Evolutionary conservation across 2,888 invertebrate species (phyloP).

Genomic region (Plutella xylostella): DNA sequence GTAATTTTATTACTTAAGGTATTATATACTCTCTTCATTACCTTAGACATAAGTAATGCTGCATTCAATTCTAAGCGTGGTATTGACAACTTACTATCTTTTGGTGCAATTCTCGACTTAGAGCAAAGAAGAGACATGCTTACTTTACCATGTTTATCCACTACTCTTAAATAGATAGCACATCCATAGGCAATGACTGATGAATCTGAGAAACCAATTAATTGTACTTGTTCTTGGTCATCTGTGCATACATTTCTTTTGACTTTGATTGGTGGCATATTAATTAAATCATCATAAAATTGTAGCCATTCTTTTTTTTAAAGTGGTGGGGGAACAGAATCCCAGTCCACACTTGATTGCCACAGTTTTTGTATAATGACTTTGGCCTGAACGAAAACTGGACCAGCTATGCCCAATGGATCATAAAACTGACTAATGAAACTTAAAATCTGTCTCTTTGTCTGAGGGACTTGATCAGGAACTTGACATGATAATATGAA

Average conservation of each 20-base stretch:
- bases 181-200: conserved; percentile 15
- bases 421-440: conserved; percentile 4
- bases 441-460: conserved; percentile 2
- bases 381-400: not conserved
- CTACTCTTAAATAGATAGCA: conserved; percentile 15
- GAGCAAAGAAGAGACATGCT: not conserved
- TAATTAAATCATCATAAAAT: conserved; percentile 10
- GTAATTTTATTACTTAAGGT: conserved; percentile 9
- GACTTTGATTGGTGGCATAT: conserved; percentile 11
- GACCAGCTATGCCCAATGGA: conserved; percentile 1
- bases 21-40: conserved; percentile 10
- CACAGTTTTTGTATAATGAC: not conserved
- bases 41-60: conserved; percentile 14
- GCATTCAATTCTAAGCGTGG: conserved; percentile 17
- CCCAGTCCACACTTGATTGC: not conserved
- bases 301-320: conserved; percentile 8
- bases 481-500: conserved; percentile 11
- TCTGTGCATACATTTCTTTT: not conserved
- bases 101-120: not conserved
- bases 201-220: conserved; percentile 17
- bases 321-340: not conserved
- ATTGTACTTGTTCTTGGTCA: not conserved
- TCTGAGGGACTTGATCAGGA: not conserved
- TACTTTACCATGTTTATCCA: conserved; percentile 5
- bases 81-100: conserved; percentile 10